A percentile compares a stretch with the other conserved stretches of the same genome.
phyloP scores from a whole-genome alignment of 2,113 vertebrate species.

The Ciconia maguari region DNA sequence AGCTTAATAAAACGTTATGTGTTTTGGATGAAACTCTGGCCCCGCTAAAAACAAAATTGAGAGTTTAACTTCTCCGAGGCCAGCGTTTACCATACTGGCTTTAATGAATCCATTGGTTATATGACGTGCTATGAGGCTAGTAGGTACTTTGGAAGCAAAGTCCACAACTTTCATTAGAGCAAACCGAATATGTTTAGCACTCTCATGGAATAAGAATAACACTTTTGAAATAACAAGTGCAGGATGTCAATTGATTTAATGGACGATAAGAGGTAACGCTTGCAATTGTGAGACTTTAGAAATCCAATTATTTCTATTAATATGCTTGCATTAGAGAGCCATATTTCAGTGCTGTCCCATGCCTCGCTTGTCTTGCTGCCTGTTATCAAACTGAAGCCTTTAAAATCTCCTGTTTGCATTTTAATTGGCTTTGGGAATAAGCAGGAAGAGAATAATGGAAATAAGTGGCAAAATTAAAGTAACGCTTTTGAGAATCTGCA shows the following conservation, averaged over 20 bases:
- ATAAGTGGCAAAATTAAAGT: constrained; percentile 59
- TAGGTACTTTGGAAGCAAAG: constrained; percentile 46
- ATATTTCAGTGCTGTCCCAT: constrained; percentile 69
- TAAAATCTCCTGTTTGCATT: constrained; percentile 74
- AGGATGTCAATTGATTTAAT: constrained; percentile 70
- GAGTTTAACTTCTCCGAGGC: not conserved
- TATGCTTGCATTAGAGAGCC: constrained; percentile 65
- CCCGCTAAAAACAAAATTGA: not conserved
- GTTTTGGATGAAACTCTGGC: not conserved
- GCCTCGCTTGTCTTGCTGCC: constrained; percentile 65
- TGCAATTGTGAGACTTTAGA: constrained; percentile 65
- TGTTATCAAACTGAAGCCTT: constrained; percentile 69
- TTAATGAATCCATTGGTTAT: not conserved
- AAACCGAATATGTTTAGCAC: constrained; percentile 15
- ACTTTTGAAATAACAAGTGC: constrained; percentile 70
- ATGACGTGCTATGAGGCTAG: not conserved
- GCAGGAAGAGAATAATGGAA: constrained; percentile 61
- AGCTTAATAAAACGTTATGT: constrained; percentile 30
- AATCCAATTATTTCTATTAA: constrained; percentile 80
- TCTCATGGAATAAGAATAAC: constrained; percentile 49
- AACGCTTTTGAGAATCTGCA: constrained; percentile 26
- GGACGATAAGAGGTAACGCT: constrained; percentile 66
- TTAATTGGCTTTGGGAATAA: constrained; percentile 77
- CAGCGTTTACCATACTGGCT: not conserved
- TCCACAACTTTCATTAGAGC: constrained; percentile 59